Evolutionary conservation across 2,888 invertebrate genomes (phyloP), one percentile per base, ranked within the genome.

Genomic region (Philereme transversata): DNA sequence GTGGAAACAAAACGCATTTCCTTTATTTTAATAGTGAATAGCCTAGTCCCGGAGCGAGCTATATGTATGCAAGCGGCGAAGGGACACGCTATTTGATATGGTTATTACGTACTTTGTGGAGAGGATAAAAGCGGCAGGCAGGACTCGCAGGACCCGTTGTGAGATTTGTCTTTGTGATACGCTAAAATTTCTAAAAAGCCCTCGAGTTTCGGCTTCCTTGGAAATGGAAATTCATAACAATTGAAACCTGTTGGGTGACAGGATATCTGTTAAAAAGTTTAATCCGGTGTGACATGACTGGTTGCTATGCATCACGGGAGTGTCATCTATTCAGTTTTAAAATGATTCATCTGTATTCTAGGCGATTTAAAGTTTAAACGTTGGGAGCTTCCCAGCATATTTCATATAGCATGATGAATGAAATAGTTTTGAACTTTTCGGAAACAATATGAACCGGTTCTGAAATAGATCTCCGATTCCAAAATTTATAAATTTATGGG

Each of bases 11-110:
- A 88, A 86, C 83, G 80, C 85, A 85, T 88, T 86, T 88, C 86
- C 90, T 84, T 81, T 80, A 87, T 87, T 88, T 84, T 86, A 87
- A 87, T 82, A 83, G 73, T 84, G 82, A 82, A 88, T 83, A 86
- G 84, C 81, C 77, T 80, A 79, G 78, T 78, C 78, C 51, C 76
- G 72, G 72, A 56, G 59, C 59, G 55, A 53, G 72, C 84, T 79
- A 88, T 91, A 89, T 88, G 91, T 91, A 91, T 92, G 91, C 91
- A 82, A 77, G 76, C 88, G 82, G 86, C 85, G 78, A 83, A 88
- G 86, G 90, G 89, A 90, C 87, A 88, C 86, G 85, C 86, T 82
- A 87, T 90, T 91, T 91, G 90, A 92, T 91, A 91, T 92, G 92
- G 91, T 90, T 91, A 91, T 92, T 89, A 92, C 88, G 83, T 88